These are phyloP conservation scores for Pedionomus torquatus DNA, from an alignment of 2,113 vertebrate genomes.

Conservation along the genomic window DNA sequence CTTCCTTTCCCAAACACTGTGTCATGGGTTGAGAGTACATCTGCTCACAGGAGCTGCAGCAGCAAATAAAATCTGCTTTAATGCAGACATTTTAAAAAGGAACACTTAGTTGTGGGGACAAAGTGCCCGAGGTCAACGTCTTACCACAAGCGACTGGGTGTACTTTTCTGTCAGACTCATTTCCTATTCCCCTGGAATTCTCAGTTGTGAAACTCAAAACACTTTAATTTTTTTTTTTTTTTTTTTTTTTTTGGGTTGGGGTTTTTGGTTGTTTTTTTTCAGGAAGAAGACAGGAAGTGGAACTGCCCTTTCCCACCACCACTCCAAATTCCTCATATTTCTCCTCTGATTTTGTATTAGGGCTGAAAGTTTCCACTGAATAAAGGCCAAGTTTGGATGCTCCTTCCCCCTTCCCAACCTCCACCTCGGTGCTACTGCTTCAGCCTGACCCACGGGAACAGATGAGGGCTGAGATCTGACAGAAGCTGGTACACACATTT, in stretches of 20 bases:
- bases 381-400: background rate
- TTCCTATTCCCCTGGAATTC: slow-evolving; percentile 11
- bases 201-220: slow-evolving; percentile 6
- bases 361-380: background rate
- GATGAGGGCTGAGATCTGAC: background rate
- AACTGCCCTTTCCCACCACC: slow-evolving; percentile 16
- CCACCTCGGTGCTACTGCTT: background rate
- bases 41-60: slow-evolving; percentile 14
- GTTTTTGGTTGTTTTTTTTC: background rate
- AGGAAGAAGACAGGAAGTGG: slow-evolving; percentile 12
- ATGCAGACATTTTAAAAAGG: background rate
- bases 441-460: background rate
- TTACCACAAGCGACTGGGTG: background rate
- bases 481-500: background rate
- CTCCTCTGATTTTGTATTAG: background rate
- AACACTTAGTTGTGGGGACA: background rate
- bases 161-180: background rate
- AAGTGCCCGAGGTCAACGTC: background rate
- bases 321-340: background rate
- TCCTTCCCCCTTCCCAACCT: background rate
- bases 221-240: background rate
- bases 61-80: slow-evolving; percentile 15
- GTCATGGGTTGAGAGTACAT: slow-evolving; percentile 11
- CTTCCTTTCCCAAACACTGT: slow-evolving; percentile 9
- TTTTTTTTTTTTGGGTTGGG: background rate